A percentile compares a stretch with the other conserved stretches of the same genome.
These are phyloP conservation scores for Ptilorrhoa leucosticta DNA, from an alignment of 2,113 vertebrate genomes.

Conservation along the genomic window DNA sequence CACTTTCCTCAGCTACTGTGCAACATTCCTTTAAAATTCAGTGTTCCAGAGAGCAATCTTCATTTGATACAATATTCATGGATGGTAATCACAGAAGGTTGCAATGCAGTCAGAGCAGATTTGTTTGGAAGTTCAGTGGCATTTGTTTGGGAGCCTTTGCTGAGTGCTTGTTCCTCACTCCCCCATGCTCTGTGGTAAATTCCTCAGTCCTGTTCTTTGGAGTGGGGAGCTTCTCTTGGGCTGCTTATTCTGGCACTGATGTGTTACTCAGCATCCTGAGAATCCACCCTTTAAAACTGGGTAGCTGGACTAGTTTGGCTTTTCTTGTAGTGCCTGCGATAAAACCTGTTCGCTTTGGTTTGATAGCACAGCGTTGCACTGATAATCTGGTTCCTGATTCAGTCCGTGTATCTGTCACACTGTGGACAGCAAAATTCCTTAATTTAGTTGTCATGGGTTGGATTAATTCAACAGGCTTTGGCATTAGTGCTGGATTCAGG, in stretches of 20 bases:
- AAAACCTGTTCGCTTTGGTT: neutral
- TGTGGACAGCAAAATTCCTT: neutral
- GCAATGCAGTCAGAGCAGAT: slow-evolving; percentile 35
- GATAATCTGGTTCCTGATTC: neutral
- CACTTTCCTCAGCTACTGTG: neutral
- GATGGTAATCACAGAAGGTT: slow-evolving; percentile 45
- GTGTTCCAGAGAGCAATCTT: slow-evolving; percentile 33
- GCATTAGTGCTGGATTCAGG: neutral
- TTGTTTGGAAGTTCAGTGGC: slow-evolving; percentile 44
- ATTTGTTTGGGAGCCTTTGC: slow-evolving; percentile 39
- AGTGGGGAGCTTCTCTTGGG: neutral
- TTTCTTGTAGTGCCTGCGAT: neutral
- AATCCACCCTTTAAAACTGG: neutral
- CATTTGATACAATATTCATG: slow-evolving; percentile 57
- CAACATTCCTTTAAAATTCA: slow-evolving; percentile 42
- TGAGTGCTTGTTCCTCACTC: neutral
- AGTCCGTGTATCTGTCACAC: neutral
- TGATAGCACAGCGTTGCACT: neutral
- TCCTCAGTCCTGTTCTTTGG: neutral
- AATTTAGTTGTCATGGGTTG: neutral
- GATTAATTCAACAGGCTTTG: neutral
- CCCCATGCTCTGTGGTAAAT: neutral
- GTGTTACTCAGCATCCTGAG: neutral
- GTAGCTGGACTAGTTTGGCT: neutral
- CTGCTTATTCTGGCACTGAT: neutral